phyloP scores from a whole-genome alignment of 2,113 vertebrate species.

The Lepidothrix coronata region DNA sequence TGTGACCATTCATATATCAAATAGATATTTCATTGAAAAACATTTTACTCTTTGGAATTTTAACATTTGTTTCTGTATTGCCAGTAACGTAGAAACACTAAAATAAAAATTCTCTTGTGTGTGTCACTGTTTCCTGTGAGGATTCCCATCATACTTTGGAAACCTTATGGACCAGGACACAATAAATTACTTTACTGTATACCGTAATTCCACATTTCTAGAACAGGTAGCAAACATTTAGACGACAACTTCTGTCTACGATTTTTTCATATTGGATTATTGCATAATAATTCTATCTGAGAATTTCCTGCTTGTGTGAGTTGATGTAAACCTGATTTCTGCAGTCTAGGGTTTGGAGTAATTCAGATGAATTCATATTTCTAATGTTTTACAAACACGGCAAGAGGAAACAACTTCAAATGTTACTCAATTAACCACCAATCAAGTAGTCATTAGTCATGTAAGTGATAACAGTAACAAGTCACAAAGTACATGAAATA shows the following conservation, averaged over 20 bases:
- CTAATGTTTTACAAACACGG: background rate
- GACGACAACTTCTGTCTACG: background rate
- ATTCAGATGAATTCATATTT: background rate
- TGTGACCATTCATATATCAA: background rate
- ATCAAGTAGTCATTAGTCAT: background rate
- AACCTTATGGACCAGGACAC: background rate
- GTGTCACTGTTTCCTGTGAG: background rate
- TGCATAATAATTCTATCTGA: background rate
- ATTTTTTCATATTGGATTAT: background rate
- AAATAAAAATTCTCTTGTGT: background rate
- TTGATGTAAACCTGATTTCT: background rate
- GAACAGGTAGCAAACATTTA: background rate
- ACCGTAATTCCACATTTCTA: background rate
- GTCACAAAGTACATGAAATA: background rate
- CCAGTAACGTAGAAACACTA: background rate
- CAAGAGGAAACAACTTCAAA: background rate
- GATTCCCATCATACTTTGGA: background rate
- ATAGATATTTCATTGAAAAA: background rate
- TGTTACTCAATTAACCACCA: background rate
- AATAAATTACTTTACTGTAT: background rate
- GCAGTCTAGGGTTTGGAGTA: background rate
- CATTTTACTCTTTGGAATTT: fast-evolving
- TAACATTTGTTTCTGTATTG: background rate
- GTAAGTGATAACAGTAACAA: background rate
- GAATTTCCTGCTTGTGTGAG: background rate